Base-by-base conservation (phyloP, 2,113 vertebrate species). In the Mesoclemmys tuberculata region DNA sequence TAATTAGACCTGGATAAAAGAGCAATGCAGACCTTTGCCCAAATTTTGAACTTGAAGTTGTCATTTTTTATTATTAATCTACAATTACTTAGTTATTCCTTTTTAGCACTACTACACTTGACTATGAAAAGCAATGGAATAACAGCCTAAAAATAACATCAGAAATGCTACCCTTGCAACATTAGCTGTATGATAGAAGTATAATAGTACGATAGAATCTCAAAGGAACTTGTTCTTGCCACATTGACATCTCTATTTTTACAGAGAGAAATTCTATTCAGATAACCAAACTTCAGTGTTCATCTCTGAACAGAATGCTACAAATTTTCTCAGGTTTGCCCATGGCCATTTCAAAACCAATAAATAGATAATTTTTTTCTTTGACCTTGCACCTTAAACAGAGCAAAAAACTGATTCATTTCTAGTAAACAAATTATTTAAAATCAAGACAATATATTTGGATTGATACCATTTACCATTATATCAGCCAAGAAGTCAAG, bases 391-490 rank as follows among this genome's bases (percentile, higher is more conserved):
- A 35, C 46, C 80, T 93, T 79, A 94, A 94, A 80, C 68, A 74
- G 71, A n/a, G 31, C 21, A 29, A 49, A 49, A 96, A 90, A 91
- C 84, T 80, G 41, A 55, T 58, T 38, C 44, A 85, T 95, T 96
- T 93, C 91, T 92, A 95, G 82, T 91, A 85, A 92, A 85, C 38
- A 91, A 94, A 84, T 71, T 27, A 92, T 83, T 85, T 94, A 87
- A 94, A 85, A 96, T 75, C 88, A 92, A 91, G 84, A 90, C 26
- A 88, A 75, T 10, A 87, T 82, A 55, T 29, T 83, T 84, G 90
- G 68, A 1, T 31, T 93, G 84, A 95, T 93, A 94, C 81, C 54
- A 85, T 81, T 55, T 5, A 18, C 85, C 80, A 55, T 51, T 21
- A 26, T 27, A 75, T 10, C 85, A 91, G 85, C 55, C 87, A 95